Conservation (phyloP, 2,888 invertebrate species). For the Tridacna gigas region DNA sequence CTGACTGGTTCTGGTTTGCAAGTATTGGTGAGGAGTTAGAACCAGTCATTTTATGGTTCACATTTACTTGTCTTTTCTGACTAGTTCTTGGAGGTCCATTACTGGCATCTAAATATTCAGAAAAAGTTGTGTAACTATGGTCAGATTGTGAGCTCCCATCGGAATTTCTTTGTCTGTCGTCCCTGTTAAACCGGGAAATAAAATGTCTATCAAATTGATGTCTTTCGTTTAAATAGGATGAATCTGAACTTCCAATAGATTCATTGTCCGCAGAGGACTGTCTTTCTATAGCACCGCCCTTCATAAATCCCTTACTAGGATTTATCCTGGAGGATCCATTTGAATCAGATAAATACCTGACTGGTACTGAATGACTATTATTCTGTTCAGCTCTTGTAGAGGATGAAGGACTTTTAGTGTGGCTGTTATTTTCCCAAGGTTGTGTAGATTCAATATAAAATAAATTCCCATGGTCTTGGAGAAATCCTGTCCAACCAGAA, state of each 20-base stretch:
- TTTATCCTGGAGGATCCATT: conserved; percentile 49
- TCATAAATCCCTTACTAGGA: conserved; percentile 6
- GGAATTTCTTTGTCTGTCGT: conserved; percentile 34
- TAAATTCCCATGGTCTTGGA: conserved; percentile 71
- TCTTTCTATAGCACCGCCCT: conserved; percentile 8
- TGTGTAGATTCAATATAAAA: conserved; percentile 68
- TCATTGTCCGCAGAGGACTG: conserved; percentile 10
- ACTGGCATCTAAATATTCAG: conserved; percentile 44
- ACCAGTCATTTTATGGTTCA: conserved; percentile 9
- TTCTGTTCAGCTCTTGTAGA: neutral
- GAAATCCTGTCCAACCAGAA: conserved; percentile 69
- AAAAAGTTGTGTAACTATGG: conserved; percentile 47
- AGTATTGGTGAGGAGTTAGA: conserved; percentile 2
- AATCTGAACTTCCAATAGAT: conserved; percentile 17
- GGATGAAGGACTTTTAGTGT: conserved; percentile 4
- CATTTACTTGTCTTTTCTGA: conserved; percentile 42
- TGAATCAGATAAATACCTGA: conserved; percentile 45
- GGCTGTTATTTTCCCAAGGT: conserved; percentile 18
- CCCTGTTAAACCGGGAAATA: conserved; percentile 32
- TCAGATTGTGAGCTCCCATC: conserved; percentile 47
- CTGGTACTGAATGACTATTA: conserved; percentile 40
- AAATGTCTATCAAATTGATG: conserved; percentile 14
- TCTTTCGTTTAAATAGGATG: conserved; percentile 22
- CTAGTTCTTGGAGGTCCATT: conserved; percentile 39
- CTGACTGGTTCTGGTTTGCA: conserved; percentile 46